Percentiles rank a stretch among this genome's conserved stretches.
phyloP scores from a whole-genome alignment of 2,797 vertebrate species.

The Gobionotothen gibberifrons region DNA sequence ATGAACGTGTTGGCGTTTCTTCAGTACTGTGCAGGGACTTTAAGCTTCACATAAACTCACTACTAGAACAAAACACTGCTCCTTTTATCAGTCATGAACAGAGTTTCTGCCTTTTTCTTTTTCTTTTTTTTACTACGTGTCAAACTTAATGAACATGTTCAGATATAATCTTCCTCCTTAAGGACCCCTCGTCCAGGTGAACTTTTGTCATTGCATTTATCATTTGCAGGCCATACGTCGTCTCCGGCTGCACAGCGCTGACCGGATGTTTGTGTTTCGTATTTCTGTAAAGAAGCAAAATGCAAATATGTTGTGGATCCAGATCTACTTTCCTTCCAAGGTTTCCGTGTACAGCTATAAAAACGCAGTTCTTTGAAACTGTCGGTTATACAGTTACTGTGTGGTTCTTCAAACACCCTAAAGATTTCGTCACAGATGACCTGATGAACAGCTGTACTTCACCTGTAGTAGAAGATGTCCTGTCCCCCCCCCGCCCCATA shows the following conservation, averaged over 20 bases:
- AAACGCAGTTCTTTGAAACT: conserved; percentile 44
- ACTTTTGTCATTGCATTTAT: conserved; percentile 23
- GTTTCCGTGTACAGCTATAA: conserved; percentile 55
- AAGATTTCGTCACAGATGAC: conserved; percentile 34
- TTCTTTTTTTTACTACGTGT: conserved; percentile 54
- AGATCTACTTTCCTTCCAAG: neutral
- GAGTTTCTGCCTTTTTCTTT: conserved; percentile 48
- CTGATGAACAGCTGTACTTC: conserved; percentile 31
- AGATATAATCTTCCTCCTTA: conserved; percentile 26
- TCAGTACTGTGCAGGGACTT: conserved; percentile 61
- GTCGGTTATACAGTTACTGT: conserved; percentile 49
- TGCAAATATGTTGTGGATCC: conserved; percentile 25
- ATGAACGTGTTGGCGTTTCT: conserved; percentile 32
- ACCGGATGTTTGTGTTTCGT: neutral
- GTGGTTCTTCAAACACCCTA: conserved; percentile 22
- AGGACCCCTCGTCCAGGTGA: neutral
- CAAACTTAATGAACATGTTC: conserved; percentile 49
- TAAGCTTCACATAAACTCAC: conserved; percentile 40
- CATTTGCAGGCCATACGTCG: conserved; percentile 33
- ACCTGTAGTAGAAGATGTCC: conserved; percentile 46
- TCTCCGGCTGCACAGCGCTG: conserved; percentile 23
- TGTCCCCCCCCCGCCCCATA: conserved; percentile 26
- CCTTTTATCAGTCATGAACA: conserved; percentile 55
- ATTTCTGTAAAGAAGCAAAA: conserved; percentile 53
- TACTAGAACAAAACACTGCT: conserved; percentile 65